Evolutionary conservation across 2,888 invertebrate genomes (phyloP).

Genomic region (Pasiphila rectangulata): DNA sequence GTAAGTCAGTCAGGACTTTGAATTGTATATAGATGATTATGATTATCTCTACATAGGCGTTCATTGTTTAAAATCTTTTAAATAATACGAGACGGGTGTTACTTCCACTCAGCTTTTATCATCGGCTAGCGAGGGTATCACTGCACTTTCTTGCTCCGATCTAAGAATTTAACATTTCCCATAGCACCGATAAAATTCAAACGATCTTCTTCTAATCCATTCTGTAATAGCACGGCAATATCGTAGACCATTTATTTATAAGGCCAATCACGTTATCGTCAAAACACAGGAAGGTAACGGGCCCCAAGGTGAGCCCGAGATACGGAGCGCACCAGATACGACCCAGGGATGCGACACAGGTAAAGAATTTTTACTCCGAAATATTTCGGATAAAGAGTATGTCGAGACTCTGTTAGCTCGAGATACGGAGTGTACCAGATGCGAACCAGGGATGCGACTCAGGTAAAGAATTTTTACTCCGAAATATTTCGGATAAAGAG

Average conservation of each 20-base stretch:
- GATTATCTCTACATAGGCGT: too few species aligned
- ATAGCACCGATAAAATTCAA: slow-evolving; percentile 8
- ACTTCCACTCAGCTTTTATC: neutral
- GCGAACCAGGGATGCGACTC: slow-evolving; percentile 20
- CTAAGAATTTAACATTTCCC: slow-evolving; percentile 1
- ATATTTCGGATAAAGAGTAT: neutral
- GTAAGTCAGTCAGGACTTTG: too few species aligned
- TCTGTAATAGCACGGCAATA: slow-evolving; percentile 17
- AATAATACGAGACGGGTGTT: too few species aligned
- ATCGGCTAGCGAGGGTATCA: neutral
- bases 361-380: neutral
- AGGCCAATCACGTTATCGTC: slow-evolving; percentile 53
- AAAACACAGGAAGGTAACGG: slow-evolving; percentile 47
- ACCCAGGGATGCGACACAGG: slow-evolving; percentile 19
- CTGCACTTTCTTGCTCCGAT: neutral
- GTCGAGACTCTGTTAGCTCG: slow-evolving; percentile 24
- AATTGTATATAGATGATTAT: too few species aligned
- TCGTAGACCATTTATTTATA: slow-evolving; percentile 40
- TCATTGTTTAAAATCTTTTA: too few species aligned
- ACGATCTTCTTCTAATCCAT: slow-evolving; percentile 12
- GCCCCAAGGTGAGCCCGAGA: slow-evolving; percentile 40
- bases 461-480: neutral
- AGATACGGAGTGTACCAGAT: slow-evolving; percentile 38
- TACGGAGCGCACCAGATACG: slow-evolving; percentile 33
- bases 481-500: neutral